phyloP scores from a whole-genome alignment of 2,888 invertebrate genomes.

The Eulithis prunata region DNA sequence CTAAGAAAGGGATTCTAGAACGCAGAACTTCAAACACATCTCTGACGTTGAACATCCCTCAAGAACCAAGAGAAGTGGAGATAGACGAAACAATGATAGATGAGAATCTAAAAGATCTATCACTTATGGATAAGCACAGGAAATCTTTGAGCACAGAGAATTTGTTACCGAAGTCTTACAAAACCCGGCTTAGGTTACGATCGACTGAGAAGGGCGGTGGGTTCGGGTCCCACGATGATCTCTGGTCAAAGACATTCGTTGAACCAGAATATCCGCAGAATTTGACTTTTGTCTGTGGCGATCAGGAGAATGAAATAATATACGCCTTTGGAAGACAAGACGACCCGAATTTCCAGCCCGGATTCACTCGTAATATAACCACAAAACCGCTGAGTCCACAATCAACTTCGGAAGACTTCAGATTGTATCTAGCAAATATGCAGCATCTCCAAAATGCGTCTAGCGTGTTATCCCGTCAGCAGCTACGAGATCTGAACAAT shows the following conservation, averaged over 20 bases:
- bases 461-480: constrained; percentile 85
- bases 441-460: constrained; percentile 89
- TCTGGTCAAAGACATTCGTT: constrained; percentile 76
- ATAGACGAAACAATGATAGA: constrained; percentile 74
- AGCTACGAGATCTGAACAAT: constrained; percentile 84
- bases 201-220: constrained; percentile 64
- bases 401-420: constrained; percentile 88
- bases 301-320: constrained; percentile 80
- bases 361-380: constrained; percentile 82
- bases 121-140: constrained; percentile 73
- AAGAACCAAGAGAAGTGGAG: constrained; percentile 76
- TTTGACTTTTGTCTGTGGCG: constrained; percentile 75
- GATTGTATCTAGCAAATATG: constrained; percentile 88
- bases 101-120: constrained; percentile 65
- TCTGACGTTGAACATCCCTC: constrained; percentile 86
- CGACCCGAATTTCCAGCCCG: constrained; percentile 63
- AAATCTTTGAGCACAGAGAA: constrained; percentile 87
- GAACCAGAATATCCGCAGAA: constrained; percentile 72
- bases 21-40: constrained; percentile 93
- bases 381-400: constrained; percentile 87
- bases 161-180: constrained; percentile 80
- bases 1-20: constrained; percentile 87
- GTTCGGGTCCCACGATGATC: constrained; percentile 80
- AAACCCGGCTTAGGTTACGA: constrained; percentile 65
- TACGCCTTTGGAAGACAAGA: constrained; percentile 77